These are phyloP conservation scores for Meriones unguiculatus DNA, from an alignment of 2,113 vertebrate species.

Conservation along the genomic window DNA sequence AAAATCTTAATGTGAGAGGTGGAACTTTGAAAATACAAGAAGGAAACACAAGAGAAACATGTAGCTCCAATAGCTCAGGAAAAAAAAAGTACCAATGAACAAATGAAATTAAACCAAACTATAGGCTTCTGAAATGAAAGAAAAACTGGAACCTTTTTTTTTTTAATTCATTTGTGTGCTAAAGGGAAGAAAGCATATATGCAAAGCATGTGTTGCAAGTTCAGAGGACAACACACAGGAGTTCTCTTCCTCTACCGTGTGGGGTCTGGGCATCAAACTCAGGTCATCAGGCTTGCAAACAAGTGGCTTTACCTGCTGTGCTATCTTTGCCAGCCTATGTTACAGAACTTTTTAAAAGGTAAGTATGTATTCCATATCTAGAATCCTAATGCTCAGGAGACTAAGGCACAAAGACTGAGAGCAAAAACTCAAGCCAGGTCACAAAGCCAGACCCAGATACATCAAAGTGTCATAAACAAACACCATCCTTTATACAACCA, in stretches of 20 bases:
- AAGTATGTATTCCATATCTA: background rate
- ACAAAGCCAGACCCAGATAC: background rate
- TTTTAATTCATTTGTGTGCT: background rate
- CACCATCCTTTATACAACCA: background rate
- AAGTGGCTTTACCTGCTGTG: background rate
- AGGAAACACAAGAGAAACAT: background rate
- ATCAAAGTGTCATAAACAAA: background rate
- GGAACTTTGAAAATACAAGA: background rate
- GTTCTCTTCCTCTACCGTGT: background rate
- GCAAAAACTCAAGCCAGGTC: background rate
- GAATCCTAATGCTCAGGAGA: background rate
- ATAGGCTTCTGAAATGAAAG: background rate
- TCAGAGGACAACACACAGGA: background rate
- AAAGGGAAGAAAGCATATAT: background rate
- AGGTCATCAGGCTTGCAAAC: background rate
- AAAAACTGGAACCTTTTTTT: background rate
- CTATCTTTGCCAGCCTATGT: background rate
- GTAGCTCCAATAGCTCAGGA: background rate
- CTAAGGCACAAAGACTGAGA: background rate
- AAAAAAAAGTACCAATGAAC: background rate
- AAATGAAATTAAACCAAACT: background rate
- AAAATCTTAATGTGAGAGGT: background rate
- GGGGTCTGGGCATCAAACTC: background rate
- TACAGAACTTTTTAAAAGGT: background rate
- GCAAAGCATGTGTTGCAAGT: background rate